Evolutionary conservation across 2,888 invertebrate species (phyloP), one percentile per base, ranked within the genome.

Genomic region (Agonopterix alstromeriana): DNA sequence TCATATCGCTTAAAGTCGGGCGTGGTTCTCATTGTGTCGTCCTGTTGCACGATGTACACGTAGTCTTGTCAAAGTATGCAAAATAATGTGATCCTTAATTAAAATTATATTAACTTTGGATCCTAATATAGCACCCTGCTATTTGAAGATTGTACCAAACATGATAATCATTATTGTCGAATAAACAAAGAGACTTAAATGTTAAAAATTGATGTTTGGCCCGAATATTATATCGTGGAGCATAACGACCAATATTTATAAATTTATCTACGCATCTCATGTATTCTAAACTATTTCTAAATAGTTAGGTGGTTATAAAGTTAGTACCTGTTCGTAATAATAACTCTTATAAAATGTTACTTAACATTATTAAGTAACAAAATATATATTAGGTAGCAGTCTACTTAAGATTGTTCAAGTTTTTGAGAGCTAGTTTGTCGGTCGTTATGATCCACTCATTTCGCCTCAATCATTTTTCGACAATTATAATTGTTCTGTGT

Each of bases 101-200:
- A 52, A 56, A 50, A 57, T 63, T 43, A 43, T 38, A 62, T 63
- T 58, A 53, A 67, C 51, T 64, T 63, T 66, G 53, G 62, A 54
- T 52, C 48, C 48, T 71, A 69, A 76, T 80, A 81, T 80, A 81
- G 82, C 83, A 82, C 82, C 79, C 81, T 81, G 74, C 56, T 65
- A 58, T 66, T 65, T 62, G 56, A 36, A 60, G 50, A 55, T 64
- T 45, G 14, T 45, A 3, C 10, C 35, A 12, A 11, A 10, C 8
- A n/a, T 43, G 27, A 27, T 27, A 27, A 27, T 27, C 27, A 27
- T 27, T 27, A 27, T 27, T 27, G 27, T 27, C 27, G 27, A 27
- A 27, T 27, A 7, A 5, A 27, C 27, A 27, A 27, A 27, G 27
- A 27, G 2, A 5, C 27, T 27, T 27, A 27, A 27, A 27, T 27